A percentile compares a stretch with the other conserved stretches of the same genome.
phyloP scores from a whole-genome alignment of 2,888 invertebrate genomes.

The Heliconius aoede region DNA sequence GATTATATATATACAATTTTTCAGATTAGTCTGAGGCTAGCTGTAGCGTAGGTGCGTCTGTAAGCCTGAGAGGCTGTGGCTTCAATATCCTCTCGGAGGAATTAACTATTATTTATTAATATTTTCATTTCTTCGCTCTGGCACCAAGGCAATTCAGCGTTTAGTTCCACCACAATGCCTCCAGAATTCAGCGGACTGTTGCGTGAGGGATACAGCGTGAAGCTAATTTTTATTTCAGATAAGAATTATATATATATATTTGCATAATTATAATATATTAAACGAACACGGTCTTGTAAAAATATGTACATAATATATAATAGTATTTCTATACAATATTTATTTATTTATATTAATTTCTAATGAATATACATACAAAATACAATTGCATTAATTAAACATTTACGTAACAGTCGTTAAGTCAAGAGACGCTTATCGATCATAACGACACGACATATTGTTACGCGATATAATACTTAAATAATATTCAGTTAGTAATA shows the following conservation, averaged over 20 bases:
- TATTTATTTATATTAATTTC: constrained; percentile 7
- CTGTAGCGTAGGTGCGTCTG: too few relatives aligned
- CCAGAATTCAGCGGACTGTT: too few relatives aligned
- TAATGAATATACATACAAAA: constrained; percentile 9
- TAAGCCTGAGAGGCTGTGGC: too few relatives aligned
- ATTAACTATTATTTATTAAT: too few relatives aligned
- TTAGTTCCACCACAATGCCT: too few relatives aligned
- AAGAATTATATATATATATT: background rate
- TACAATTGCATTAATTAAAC: background rate
- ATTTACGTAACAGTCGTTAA: constrained; percentile 8
- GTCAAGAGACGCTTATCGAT: constrained; percentile 9
- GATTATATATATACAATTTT: background rate
- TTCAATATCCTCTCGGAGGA: too few relatives aligned
- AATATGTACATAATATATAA: constrained; percentile 15
- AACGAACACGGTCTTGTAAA: background rate
- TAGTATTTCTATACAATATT: background rate
- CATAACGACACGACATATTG: too few relatives aligned
- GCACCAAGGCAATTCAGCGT: too few relatives aligned
- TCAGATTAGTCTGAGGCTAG: background rate
- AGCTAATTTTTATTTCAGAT: background rate
- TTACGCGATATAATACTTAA: background rate
- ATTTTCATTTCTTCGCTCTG: too few relatives aligned
- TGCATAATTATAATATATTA: background rate
- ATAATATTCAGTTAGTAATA: background rate
- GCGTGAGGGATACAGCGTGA: too few relatives aligned